phyloP scores from a whole-genome alignment of 2,113 vertebrate genomes.

The Zosterops pallidus region DNA sequence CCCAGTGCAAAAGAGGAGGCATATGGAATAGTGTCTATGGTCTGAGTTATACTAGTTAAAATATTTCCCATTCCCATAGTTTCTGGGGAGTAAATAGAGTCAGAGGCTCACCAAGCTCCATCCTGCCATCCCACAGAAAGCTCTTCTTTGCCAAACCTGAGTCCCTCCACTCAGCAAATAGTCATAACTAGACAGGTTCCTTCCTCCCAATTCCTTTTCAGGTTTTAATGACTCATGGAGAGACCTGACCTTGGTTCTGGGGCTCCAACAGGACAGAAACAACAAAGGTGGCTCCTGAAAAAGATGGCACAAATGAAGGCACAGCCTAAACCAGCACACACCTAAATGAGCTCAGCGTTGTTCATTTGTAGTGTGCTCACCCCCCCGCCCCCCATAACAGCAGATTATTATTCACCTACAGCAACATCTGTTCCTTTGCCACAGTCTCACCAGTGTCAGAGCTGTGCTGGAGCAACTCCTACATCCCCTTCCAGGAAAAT shows the following conservation, averaged over 20 bases:
- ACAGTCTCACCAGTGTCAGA: constrained; percentile 27
- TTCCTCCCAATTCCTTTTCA: neutral
- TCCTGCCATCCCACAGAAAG: neutral
- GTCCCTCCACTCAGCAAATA: neutral
- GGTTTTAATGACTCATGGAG: neutral
- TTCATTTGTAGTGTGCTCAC: neutral
- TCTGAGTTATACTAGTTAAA: neutral
- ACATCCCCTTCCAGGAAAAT: constrained; percentile 47
- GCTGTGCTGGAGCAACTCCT: constrained; percentile 32
- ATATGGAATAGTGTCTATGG: neutral
- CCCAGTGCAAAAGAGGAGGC: neutral
- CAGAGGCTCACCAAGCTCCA: neutral
- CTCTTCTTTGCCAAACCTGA: neutral
- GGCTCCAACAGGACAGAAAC: neutral
- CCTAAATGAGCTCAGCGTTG: neutral
- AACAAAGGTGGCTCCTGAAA: neutral
- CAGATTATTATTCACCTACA: constrained; percentile 60
- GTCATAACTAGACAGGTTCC: neutral
- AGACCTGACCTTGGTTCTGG: neutral
- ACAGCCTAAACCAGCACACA: neutral
- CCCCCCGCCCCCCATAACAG: neutral
- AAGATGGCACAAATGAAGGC: neutral
- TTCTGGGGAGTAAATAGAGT: neutral
- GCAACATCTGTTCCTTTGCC: constrained; percentile 56
- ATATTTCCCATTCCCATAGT: neutral